phyloP scores from a whole-genome alignment of 2,797 vertebrate species.

The Scolopax rusticola region DNA sequence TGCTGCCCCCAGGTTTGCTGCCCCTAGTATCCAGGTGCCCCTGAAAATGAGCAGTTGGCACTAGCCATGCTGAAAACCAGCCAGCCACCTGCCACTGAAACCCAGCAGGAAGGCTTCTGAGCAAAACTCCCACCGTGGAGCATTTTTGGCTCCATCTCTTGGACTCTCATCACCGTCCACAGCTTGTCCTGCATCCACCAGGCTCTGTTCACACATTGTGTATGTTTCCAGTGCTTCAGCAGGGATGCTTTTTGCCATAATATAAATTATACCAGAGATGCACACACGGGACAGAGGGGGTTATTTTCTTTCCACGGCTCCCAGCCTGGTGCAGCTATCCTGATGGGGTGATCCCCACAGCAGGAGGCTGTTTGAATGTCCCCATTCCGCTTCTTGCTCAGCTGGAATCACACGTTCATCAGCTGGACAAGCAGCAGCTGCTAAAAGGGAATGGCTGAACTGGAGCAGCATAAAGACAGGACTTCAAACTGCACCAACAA shows the following conservation, averaged over 20 bases:
- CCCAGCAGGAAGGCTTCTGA: background rate
- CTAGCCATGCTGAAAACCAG: accelerated
- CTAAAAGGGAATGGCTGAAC: background rate
- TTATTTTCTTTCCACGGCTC: background rate
- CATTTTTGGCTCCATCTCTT: background rate
- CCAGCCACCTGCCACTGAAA: background rate
- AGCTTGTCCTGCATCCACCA: background rate
- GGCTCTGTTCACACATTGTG: background rate
- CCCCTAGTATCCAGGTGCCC: background rate
- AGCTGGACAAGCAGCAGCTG: background rate
- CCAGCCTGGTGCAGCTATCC: background rate
- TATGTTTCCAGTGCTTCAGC: background rate
- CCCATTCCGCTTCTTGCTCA: background rate
- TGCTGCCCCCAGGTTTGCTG: background rate
- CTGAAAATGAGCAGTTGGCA: background rate
- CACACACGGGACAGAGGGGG: background rate
- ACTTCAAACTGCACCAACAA: background rate
- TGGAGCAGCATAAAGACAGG: accelerated
- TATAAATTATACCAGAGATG: background rate
- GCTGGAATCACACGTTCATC: accelerated
- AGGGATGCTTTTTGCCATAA: background rate
- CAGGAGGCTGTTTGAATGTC: accelerated
- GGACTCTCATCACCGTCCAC: background rate
- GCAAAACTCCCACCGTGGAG: background rate
- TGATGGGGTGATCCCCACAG: background rate